Evolutionary conservation across 2,888 invertebrate genomes (phyloP), one percentile per base, ranked within the genome.

Genomic region (Agrochola lota): DNA sequence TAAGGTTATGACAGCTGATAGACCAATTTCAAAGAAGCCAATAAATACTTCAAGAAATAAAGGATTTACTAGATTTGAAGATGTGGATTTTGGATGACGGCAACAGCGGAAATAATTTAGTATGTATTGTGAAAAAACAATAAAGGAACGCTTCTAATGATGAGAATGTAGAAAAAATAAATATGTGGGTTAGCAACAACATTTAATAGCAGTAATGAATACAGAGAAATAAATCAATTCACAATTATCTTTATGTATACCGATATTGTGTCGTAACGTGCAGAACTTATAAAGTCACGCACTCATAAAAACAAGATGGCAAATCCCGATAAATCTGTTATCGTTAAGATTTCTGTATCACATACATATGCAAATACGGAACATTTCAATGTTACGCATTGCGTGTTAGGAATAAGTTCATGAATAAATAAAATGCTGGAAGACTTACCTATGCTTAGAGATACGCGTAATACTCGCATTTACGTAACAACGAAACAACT

Each of bases 281-380:
- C 82, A 85, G 80, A 85, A 87, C 78, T 87, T 82, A 85, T 75
- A 69, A 49, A 87, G 88, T 88, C 92, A 92, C 92, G 93, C 85
- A 89, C 87, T 83, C 86, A 91, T 90, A 91, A 91, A 91, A 85
- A 90, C 85, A 88, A 92, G 92, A 93, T 92, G 85, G 91, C 88
- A 87, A 87, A 90, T 88, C 82, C 84, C 89, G 92, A 93, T 93
- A 93, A 93, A 90, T 90, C 88, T 89, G 86, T 90, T 90, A 92
- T 92, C 91, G 92, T 91, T 91, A 92, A 91, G 92, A 92, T 93
- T 91, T 90, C 89, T 90, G 91, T 92, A 91, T 91, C 88, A 92
- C 88, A 91, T 93, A 91, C 91, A 89, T 92, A 92, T 92, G 92
- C 90, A 91, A 91, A 92, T 90, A 71, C 57, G 30, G 77, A 75